Base-by-base conservation (phyloP, 2,888 invertebrate species). In the Acanthococcus lagerstroemiae region DNA sequence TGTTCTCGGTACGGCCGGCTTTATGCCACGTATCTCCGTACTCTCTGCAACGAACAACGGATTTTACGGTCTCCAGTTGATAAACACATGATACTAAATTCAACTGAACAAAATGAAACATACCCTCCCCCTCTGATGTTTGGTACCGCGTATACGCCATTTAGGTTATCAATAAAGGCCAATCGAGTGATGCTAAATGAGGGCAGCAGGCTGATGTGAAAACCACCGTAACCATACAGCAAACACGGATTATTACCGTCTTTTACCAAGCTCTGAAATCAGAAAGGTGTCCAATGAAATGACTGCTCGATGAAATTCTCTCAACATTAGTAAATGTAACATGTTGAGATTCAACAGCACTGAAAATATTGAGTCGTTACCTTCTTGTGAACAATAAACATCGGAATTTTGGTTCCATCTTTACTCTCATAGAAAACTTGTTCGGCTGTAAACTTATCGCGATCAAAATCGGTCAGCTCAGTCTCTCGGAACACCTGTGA, bases 11-110 rank as follows among this genome's bases (percentile, higher is more conserved):
- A 22, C 90, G 86, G 1, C 96, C 99, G 5, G 82, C 89, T 76
- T 95, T 90, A 78, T 97, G 96, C 97, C 97, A 99, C 71, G 86
- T 86, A 77, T 95, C 92, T 48, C 97, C 97, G 77, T 96, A 99
- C 76, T 99, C 97, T 1, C 93, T 92, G 77, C 1, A 74, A 72
- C 44, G 25, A n/a, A n/a, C n/a, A n/a, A n/a, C n/a, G n/a, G n/a
- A 67, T n/a, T n/a, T n/a, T n/a, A n/a, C n/a, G n/a, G n/a, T n/a
- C n/a, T n/a, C n/a, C n/a, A n/a, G n/a, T n/a, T 7, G 7, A 50
- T n/a, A 50, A 7, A 50, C 60, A 65, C 67, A 68, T 55, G n/a
- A 12, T 44, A 57, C 58, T 9, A 21, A n/a, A 56, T 9, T 21
- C 26, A 21, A 2, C 1, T 3, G 1, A 19, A 56, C 17, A 37